Percentiles rank a stretch among this genome's conserved stretches.
Conservation (phyloP, 2,888 invertebrate species). For the Dascillus cervinus region DNA sequence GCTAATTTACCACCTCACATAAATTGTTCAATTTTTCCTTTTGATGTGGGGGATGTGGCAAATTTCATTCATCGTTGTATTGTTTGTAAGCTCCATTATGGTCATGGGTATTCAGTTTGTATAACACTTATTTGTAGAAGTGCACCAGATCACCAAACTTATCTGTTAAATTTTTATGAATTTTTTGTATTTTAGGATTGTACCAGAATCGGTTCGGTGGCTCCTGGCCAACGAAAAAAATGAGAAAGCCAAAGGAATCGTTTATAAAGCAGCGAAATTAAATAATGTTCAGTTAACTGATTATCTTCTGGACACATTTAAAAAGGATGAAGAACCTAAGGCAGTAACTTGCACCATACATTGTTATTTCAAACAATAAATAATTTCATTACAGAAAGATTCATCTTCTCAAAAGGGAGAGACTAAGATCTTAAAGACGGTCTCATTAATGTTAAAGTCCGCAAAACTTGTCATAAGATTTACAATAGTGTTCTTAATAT, state of each 20-base stretch:
- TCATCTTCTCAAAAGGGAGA: conserved; percentile 25
- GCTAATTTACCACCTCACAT: too few relatives aligned
- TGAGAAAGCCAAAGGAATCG: conserved; percentile 48
- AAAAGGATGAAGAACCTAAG: conserved; percentile 20
- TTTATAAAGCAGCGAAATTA: conserved; percentile 49
- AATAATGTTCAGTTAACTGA: conserved; percentile 47
- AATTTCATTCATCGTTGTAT: too few relatives aligned
- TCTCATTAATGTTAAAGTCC: conserved; percentile 43
- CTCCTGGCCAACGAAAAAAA: conserved; percentile 49
- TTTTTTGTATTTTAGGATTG: conserved; percentile 36
- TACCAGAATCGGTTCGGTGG: conserved; percentile 63
- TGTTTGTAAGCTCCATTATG: too few relatives aligned
- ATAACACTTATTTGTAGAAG: not conserved
- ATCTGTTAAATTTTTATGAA: conserved; percentile 1
- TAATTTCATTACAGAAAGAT: not conserved
- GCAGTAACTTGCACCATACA: not conserved
- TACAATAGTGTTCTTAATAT: conserved; percentile 43
- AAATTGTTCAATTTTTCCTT: too few relatives aligned
- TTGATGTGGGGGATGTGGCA: too few relatives aligned
- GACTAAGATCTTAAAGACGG: conserved; percentile 36
- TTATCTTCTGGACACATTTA: conserved; percentile 41
- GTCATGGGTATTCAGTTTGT: too few relatives aligned
- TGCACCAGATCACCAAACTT: too few relatives aligned
- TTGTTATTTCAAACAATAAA: not conserved
- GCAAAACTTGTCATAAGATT: conserved; percentile 43